Conservation (phyloP, 2,888 invertebrate genomes). For the Eudemis profundana region DNA sequence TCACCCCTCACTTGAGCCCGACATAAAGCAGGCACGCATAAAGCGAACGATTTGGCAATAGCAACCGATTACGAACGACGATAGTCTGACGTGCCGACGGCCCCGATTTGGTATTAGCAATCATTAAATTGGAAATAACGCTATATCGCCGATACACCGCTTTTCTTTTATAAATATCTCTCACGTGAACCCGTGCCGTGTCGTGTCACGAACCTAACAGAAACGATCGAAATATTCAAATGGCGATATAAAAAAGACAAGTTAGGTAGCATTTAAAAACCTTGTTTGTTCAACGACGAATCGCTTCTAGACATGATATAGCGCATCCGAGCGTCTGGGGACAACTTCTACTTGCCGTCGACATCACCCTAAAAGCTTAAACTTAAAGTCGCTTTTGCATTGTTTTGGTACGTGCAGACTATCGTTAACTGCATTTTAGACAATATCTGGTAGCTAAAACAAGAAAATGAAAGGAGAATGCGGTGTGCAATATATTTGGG, state of each 20-base stretch:
- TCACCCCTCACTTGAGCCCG: slow-evolving; percentile 31
- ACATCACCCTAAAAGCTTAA: background rate
- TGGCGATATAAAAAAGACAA: slow-evolving; percentile 85
- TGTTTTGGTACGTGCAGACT: background rate
- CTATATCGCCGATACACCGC: slow-evolving; percentile 81
- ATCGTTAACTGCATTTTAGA: slow-evolving; percentile 36
- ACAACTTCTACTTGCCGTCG: slow-evolving; percentile 20
- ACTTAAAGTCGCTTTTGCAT: slow-evolving; percentile 18
- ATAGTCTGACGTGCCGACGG: slow-evolving; percentile 74
- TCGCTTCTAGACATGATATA: slow-evolving; percentile 80
- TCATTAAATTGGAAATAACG: slow-evolving; percentile 85
- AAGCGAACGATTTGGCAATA: slow-evolving; percentile 59
- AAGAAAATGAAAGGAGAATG: slow-evolving; percentile 33
- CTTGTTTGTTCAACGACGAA: slow-evolving; percentile 84
- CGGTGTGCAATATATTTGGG: slow-evolving; percentile 26
- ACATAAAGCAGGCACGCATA: slow-evolving; percentile 41
- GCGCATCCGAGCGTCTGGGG: slow-evolving; percentile 55
- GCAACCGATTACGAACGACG: slow-evolving; percentile 66
- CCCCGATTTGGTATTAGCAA: slow-evolving; percentile 81
- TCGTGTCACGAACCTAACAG: slow-evolving; percentile 81
- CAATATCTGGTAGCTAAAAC: slow-evolving; percentile 40
- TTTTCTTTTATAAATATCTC: slow-evolving; percentile 85
- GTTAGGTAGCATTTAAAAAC: slow-evolving; percentile 85
- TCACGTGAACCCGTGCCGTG: slow-evolving; percentile 83
- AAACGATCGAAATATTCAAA: slow-evolving; percentile 85